These are phyloP conservation scores for Ceratotherium simum DNA, from an alignment of 2,113 vertebrate genomes.

Conservation along the genomic window DNA sequence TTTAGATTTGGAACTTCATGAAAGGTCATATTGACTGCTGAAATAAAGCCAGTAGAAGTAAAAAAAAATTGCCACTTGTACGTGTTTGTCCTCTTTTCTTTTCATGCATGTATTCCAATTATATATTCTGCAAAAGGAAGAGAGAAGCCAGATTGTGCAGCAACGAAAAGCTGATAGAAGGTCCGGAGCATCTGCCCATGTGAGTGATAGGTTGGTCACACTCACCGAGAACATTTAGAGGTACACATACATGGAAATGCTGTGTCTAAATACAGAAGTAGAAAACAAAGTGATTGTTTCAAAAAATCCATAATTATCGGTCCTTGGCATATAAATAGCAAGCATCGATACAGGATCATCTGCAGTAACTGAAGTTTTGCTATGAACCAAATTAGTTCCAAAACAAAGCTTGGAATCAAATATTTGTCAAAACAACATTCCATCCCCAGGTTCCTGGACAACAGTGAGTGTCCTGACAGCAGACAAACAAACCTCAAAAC, in stretches of 20 bases:
- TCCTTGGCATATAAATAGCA: not conserved
- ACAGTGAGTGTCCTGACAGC: not conserved
- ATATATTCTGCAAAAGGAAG: slow-evolving; percentile 46
- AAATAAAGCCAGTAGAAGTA: slow-evolving; percentile 41
- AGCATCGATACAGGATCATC: not conserved
- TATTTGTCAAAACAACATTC: slow-evolving; percentile 55
- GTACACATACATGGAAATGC: slow-evolving; percentile 38
- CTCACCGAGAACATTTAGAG: slow-evolving; percentile 37
- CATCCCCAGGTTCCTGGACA: slow-evolving; percentile 44
- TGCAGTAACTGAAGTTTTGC: slow-evolving; percentile 28
- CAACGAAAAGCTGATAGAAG: slow-evolving; percentile 23
- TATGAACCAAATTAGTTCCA: slow-evolving; percentile 55
- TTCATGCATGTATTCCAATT: slow-evolving; percentile 52
- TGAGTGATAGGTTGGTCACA: slow-evolving; percentile 42
- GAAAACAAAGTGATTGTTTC: slow-evolving; percentile 31
- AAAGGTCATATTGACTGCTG: slow-evolving; percentile 51
- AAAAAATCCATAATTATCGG: slow-evolving; percentile 12
- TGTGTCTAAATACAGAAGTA: slow-evolving; percentile 45
- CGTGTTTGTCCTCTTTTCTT: slow-evolving; percentile 47
- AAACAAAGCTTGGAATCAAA: slow-evolving; percentile 59
- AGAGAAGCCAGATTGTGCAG: slow-evolving; percentile 56
- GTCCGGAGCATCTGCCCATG: slow-evolving; percentile 56
- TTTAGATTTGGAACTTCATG: slow-evolving; percentile 56
- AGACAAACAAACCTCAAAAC: not conserved
- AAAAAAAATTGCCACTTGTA: not conserved